Evolutionary conservation across 1,140 invertebrate genomes (phyloP).

Genomic region (Leptinotarsa texana): DNA sequence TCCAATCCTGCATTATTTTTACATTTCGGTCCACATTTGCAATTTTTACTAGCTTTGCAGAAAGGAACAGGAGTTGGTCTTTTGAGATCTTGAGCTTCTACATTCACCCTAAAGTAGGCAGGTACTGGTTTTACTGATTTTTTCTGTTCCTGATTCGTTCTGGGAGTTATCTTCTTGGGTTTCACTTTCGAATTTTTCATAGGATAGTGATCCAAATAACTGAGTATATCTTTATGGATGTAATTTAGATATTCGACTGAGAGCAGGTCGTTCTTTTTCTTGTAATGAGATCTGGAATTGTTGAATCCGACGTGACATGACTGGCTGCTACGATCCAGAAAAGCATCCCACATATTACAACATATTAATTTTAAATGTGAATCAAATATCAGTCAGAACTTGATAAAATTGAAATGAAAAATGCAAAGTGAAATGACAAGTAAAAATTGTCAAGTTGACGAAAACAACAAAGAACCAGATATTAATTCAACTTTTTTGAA

Average conservation of each 20-base stretch:
- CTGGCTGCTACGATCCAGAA: slow-evolving; percentile 24
- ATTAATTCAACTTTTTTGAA: no score
- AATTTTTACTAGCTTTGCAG: slow-evolving; percentile 7
- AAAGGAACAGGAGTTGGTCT: background rate
- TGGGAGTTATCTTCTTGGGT: slow-evolving; percentile 2
- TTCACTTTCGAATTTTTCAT: slow-evolving; percentile 26
- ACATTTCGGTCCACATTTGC: slow-evolving; percentile 11
- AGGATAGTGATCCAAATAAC: slow-evolving; percentile 33
- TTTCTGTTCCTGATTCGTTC: slow-evolving; percentile 11
- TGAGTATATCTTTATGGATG: slow-evolving; percentile 33
- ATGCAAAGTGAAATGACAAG: slow-evolving; percentile 2
- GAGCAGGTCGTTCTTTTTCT: slow-evolving; percentile 33
- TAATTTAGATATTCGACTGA: slow-evolving; percentile 38
- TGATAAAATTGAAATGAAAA: background rate
- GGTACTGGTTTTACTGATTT: slow-evolving; percentile 1
- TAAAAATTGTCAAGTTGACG: background rate
- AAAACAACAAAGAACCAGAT: no score
- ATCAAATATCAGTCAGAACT: background rate
- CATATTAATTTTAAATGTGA: background rate
- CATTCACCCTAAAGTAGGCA: slow-evolving; percentile 14
- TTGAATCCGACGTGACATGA: slow-evolving; percentile 26
- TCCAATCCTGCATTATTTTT: background rate
- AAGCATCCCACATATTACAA: slow-evolving; percentile 37
- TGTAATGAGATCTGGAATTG: background rate
- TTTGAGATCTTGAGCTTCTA: slow-evolving; percentile 5